Evolutionary conservation across 2,888 invertebrate species (phyloP).

Genomic region (Tetramorium bicarinatum): DNA sequence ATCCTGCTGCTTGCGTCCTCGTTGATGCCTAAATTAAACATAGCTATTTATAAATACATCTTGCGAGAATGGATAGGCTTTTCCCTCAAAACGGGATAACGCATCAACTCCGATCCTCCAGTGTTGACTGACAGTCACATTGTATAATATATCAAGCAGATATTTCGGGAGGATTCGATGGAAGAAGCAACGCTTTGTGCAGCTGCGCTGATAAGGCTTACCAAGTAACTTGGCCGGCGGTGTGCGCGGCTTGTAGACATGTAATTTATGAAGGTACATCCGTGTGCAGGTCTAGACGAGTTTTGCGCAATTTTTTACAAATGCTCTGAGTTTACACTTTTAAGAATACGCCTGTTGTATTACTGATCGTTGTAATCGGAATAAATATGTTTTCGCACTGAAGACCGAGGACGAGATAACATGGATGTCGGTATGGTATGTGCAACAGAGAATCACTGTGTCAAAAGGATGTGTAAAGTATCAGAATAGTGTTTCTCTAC

Average conservation of each 20-base stretch:
- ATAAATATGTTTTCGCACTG: constrained; percentile 15
- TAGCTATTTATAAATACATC: constrained; percentile 22
- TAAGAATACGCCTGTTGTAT: constrained; percentile 23
- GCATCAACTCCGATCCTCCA: background rate
- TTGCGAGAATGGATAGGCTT: constrained; percentile 6
- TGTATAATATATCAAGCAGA: constrained; percentile 36
- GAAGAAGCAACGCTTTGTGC: constrained; percentile 30
- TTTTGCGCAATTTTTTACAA: constrained; percentile 33
- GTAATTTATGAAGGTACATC: constrained; percentile 25
- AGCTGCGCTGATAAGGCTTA: constrained; percentile 22
- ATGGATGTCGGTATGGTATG: constrained; percentile 14
- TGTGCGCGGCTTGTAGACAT: background rate
- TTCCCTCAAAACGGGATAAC: background rate
- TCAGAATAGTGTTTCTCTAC: constrained; percentile 43
- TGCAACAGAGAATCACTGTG: constrained; percentile 36
- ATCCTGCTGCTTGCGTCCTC: constrained; percentile 17
- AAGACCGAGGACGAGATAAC: constrained; percentile 2
- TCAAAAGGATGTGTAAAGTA: constrained; percentile 37
- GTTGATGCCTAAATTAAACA: constrained; percentile 20
- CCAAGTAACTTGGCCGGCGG: background rate
- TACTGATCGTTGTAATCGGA: constrained; percentile 22
- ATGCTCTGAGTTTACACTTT: constrained; percentile 22
- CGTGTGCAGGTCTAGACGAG: background rate
- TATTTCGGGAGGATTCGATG: constrained; percentile 9
- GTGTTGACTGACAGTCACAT: constrained; percentile 13